Percentiles rank a stretch among this genome's conserved stretches.
phyloP scores from a whole-genome alignment of 1,140 invertebrate genomes.

The Drosophila prosaltans region DNA sequence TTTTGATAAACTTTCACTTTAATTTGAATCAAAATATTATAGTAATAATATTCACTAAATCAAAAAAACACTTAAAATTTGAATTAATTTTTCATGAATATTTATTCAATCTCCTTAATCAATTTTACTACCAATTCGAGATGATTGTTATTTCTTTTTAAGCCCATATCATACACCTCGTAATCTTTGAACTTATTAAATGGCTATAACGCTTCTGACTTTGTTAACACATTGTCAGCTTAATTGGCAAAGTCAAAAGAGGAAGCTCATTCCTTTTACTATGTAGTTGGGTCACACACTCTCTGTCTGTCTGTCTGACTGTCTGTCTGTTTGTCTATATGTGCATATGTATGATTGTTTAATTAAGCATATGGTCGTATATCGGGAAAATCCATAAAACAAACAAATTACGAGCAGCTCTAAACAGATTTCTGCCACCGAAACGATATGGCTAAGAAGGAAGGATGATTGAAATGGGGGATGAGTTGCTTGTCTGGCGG shows the following conservation, averaged over 20 bases:
- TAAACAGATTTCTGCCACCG: conserved; percentile 51
- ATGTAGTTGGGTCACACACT: conserved; percentile 12
- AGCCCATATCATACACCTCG: too few species aligned
- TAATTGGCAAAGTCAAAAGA: conserved; percentile 3
- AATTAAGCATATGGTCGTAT: conserved; percentile 69
- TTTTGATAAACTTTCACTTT: too few species aligned
- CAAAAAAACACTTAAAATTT: too few species aligned
- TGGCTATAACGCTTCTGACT: neutral
- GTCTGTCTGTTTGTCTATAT: conserved; percentile 27
- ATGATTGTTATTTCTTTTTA: too few species aligned
- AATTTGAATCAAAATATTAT: too few species aligned
- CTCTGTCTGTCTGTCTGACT: conserved; percentile 2
- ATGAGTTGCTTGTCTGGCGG: conserved; percentile 3
- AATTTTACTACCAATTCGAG: too few species aligned
- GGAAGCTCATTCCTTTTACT: conserved; percentile 1
- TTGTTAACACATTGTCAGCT: neutral
- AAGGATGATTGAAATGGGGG: conserved; percentile 1
- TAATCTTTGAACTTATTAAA: neutral
- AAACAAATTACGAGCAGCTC: conserved; percentile 74
- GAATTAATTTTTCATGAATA: too few species aligned
- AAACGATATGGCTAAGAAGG: conserved; percentile 1
- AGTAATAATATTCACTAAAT: too few species aligned
- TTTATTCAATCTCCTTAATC: too few species aligned
- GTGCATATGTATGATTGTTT: conserved; percentile 46
- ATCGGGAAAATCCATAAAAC: conserved; percentile 71